Conservation (phyloP, 2,797 vertebrate genomes). For the Enteromius afrohamiltoni region DNA sequence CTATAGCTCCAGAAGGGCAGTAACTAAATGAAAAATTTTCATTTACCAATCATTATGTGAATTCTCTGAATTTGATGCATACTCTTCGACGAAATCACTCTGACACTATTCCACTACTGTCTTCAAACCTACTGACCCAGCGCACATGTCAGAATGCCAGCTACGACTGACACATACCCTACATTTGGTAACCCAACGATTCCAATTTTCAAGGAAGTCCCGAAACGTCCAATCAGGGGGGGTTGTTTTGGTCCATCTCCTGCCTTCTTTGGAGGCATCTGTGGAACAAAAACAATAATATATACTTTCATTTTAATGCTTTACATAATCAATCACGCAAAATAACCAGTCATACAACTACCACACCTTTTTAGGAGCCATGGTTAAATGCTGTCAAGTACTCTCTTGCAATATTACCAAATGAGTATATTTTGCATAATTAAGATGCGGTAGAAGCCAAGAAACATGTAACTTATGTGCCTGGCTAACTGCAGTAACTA, state of each 20-base stretch:
- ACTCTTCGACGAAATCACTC: neutral
- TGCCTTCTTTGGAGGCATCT: constrained; percentile 98
- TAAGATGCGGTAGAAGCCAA: neutral
- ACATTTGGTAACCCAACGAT: constrained; percentile 98
- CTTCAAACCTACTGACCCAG: neutral
- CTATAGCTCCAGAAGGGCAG: too few species aligned
- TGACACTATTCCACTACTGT: neutral
- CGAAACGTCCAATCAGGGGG: constrained; percentile 93
- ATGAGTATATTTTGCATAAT: constrained; percentile 10
- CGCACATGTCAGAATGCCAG: constrained; percentile 1
- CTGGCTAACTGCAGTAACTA: constrained; percentile 28
- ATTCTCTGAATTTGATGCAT: neutral
- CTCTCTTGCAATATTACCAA: neutral
- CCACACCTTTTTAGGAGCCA: constrained; percentile 65
- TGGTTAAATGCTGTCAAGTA: constrained; percentile 36
- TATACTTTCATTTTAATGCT: constrained; percentile 9
- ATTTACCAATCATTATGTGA: neutral
- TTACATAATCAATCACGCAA: neutral
- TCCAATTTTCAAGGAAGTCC: constrained; percentile 96
- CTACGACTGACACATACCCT: constrained; percentile 80
- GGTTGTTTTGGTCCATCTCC: constrained; percentile 86
- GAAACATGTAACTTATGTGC: neutral
- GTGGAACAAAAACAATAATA: constrained; percentile 58
- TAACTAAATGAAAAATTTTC: too few species aligned
- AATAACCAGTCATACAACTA: neutral